Base-by-base conservation (phyloP, 2,888 invertebrate genomes). In the Gastracanthus pulcherrimus region DNA sequence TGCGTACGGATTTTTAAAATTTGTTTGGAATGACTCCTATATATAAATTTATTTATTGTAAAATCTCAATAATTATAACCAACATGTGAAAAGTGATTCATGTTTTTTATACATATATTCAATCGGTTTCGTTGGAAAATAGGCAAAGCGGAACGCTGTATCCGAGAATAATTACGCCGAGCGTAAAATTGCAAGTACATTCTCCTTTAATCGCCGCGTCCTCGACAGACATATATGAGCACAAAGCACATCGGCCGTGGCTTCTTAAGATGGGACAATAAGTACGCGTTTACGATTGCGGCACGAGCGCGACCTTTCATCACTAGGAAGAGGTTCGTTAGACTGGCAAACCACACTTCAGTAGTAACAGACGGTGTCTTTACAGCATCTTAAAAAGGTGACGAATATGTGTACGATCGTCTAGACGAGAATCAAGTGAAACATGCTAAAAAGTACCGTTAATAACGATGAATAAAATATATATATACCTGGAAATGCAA, bases 191-290 rank as follows among this genome's bases (percentile, higher is more conserved):
- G 45, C 78, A 72, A 78, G 62, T 64, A 64, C 78, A 78, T 78
- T 78, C 78, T 78, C 78, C 78, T 78, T 71, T 78, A 72, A 78
- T 78, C 51, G 34, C 31, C 58, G 78, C 66, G 78, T 55, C 72
- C 78, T 78, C 72, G 71, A 34, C 72, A 55, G 55, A 71, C 60
- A 34, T 29, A 66, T 34, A 23, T n/a, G 34, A n/a, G 16, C 23
- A 16, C 23, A 26, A 41, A 38, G 60, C 51, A 23, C 60, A 34
- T 66, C 69, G 45, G 36, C 76, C 69, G 31, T 76, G 76, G 45
- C 34, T 41, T 69, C 69, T 76, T 23, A 45, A 76, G 51, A 74
- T 67, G 67, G 48, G 69, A 76, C 69, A 48, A 38, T 76, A 67
- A 67, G 34, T 58, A 36, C 16, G 31, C 66, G 16, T 41, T 66